Percentiles rank a stretch among this genome's conserved stretches.
Conservation (phyloP, 2,888 invertebrate species). For the Sinelater perroti region DNA sequence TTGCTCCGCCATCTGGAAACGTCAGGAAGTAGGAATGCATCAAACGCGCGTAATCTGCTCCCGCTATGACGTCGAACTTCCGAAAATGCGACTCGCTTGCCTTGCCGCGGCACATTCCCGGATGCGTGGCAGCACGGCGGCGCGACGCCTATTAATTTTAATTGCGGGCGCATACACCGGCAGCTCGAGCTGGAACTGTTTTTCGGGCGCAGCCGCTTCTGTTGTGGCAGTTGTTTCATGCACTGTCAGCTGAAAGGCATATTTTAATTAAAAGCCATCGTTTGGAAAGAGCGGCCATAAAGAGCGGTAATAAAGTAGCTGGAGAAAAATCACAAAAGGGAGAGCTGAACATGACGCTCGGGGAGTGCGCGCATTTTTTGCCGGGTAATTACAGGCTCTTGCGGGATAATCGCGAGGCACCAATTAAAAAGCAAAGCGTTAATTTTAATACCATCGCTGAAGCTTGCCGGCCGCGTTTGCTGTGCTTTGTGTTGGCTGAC, state of each 20-base stretch:
- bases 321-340: constrained; percentile 23
- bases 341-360: constrained; percentile 28
- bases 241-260: constrained; percentile 22
- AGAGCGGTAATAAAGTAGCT: constrained; percentile 22
- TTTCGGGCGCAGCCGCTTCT: not conserved
- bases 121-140: not conserved
- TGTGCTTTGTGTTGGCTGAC: not conserved
- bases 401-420: constrained; percentile 25
- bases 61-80: too few relatives aligned
- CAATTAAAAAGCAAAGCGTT: constrained; percentile 29
- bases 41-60: constrained; percentile 18
- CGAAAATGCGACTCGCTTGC: too few relatives aligned
- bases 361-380: constrained; percentile 22
- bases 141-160: not conserved
- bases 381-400: constrained; percentile 27
- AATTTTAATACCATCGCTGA: constrained; percentile 23
- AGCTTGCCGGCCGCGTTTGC: constrained; percentile 1
- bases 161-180: not conserved
- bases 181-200: not conserved
- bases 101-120: too few relatives aligned
- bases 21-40: constrained; percentile 21
- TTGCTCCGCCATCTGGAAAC: constrained; percentile 23
- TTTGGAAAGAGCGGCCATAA: constrained; percentile 22
- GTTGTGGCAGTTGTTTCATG: constrained; percentile 9
- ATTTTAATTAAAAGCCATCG: constrained; percentile 24